Base-by-base conservation (phyloP, 2,113 vertebrate species). In the Crotophaga sulcirostris region DNA sequence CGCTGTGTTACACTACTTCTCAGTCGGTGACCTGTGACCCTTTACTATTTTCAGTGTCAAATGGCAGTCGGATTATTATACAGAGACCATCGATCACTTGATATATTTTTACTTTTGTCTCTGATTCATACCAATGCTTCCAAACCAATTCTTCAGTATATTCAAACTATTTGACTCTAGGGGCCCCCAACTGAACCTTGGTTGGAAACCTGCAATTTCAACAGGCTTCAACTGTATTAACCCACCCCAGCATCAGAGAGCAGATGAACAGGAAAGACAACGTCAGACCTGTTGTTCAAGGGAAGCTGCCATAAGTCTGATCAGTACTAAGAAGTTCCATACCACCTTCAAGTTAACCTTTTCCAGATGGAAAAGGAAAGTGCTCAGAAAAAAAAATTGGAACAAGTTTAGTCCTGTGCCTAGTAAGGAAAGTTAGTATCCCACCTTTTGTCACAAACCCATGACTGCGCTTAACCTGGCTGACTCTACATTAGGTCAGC, bases 1-100 rank as follows among this genome's bases (percentile, higher is more conserved):
- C 0, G 0, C 31, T 20, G 15, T 28, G 25, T 49, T n/a, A 25
- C 5, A 3, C 5, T 18, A 12, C 26, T 36, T 18, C 16, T 16
- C 24, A 38, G 23, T 4, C 34, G 4, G 3, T 29, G 40, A n/a
- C 62, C 60, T 49, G 20, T 29, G 60, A 18, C n/a, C 36, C 42
- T 60, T 28, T 8, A 17, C 14, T 45, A 4, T 33, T 79, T 84
- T 45, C 69, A 54, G 10, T 14, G 18, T 36, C 44, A 73, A 47
- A 45, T 16, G 28, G 9, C 34, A 44, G 26, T 26, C 45, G 79
- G 38, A 38, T 58, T 52, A 38, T 58, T 52, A 25, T 2, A 24
- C 0, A 25, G 24, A 33, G 18, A 33, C 7, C n/a, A 16, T 0
- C 56, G 10, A 23, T 19, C 21, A 45, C 42, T 31, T 0, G 10